A percentile compares a stretch with the other conserved stretches of the same genome.
These are phyloP conservation scores for Trachymyrmex septentrionalis DNA, from an alignment of 1,140 invertebrate genomes.

Conservation along the genomic window DNA sequence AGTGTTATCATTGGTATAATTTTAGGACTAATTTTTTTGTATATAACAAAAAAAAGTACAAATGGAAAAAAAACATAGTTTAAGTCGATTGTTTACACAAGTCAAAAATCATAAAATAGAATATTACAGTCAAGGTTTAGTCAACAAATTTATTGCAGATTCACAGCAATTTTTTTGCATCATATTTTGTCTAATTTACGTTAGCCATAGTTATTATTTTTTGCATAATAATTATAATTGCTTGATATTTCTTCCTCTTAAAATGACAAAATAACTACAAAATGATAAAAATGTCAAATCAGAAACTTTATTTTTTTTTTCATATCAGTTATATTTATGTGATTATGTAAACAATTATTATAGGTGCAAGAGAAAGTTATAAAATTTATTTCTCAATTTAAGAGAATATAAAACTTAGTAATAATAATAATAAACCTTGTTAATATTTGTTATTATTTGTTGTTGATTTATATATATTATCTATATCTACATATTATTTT, in stretches of 20 bases:
- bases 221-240: neutral
- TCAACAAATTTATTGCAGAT: neutral
- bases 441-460: neutral
- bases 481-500: neutral
- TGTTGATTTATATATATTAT: neutral
- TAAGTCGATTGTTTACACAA: neutral
- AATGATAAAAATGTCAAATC: neutral
- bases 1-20: neutral
- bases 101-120: neutral
- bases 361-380: neutral
- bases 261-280: neutral
- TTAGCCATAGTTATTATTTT: neutral
- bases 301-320: neutral
- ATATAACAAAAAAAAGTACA: neutral
- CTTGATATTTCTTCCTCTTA: neutral
- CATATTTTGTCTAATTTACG: neutral
- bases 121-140: neutral
- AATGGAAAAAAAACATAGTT: neutral
- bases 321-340: neutral
- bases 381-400: neutral
- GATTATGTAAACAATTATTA: neutral
- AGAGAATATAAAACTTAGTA: neutral
- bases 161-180: neutral
- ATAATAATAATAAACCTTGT: neutral
- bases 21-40: neutral